A percentile compares a stretch with the other conserved stretches of the same genome.
phyloP scores from a whole-genome alignment of 2,113 vertebrate genomes.

The Oplegnathus fasciatus region DNA sequence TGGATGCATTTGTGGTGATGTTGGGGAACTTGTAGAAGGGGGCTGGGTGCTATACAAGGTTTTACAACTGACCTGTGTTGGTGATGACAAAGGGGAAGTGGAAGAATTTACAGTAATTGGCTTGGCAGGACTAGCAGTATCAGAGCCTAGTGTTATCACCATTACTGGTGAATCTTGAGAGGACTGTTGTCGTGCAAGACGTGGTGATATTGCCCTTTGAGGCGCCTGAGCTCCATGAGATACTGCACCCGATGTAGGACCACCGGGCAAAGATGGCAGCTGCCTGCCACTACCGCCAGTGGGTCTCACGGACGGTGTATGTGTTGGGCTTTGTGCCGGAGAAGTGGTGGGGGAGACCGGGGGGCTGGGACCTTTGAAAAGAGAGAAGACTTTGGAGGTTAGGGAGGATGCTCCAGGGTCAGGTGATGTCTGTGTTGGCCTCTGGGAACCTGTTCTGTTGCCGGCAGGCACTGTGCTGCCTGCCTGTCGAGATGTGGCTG shows the following conservation, averaged over 20 bases:
- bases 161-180: constrained; percentile 92
- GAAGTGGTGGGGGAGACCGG: constrained; percentile 89
- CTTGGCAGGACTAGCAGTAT: constrained; percentile 89
- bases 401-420: constrained; percentile 79
- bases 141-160: constrained; percentile 91
- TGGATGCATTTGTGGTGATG: constrained; percentile 83
- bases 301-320: constrained; percentile 70
- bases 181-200: constrained; percentile 90
- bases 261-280: constrained; percentile 70
- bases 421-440: constrained; percentile 67
- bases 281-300: constrained; percentile 65
- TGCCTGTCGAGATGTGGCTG: constrained; percentile 67
- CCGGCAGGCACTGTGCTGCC: constrained; percentile 50
- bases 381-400: constrained; percentile 87
- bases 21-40: constrained; percentile 78
- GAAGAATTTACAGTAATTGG: constrained; percentile 89
- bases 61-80: constrained; percentile 87
- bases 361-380: constrained; percentile 91
- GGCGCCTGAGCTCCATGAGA: constrained; percentile 90
- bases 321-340: constrained; percentile 91
- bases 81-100: constrained; percentile 92
- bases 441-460: constrained; percentile 68
- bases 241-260: constrained; percentile 81
- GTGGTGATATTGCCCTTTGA: constrained; percentile 86
- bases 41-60: constrained; percentile 86